Conservation (phyloP, 1,140 invertebrate species). For the Caenorhabditis latens region DNA sequence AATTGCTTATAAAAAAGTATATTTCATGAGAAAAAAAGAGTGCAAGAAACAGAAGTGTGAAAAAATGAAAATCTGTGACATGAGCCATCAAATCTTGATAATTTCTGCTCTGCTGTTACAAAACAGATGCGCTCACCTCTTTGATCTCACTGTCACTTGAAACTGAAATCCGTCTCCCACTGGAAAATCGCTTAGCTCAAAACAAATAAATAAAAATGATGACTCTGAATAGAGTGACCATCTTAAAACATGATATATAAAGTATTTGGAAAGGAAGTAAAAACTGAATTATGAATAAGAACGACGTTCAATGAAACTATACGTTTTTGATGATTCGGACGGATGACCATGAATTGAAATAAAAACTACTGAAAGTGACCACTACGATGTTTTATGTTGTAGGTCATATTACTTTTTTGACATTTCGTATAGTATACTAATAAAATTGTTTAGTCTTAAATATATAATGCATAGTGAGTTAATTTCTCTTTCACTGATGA, state of each 20-base stretch:
- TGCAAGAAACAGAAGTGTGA: not conserved
- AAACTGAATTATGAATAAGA: slow-evolving; percentile 3
- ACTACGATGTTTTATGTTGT: not conserved
- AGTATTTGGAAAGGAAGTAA: not conserved
- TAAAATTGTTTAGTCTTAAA: not conserved
- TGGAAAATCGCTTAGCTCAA: not conserved
- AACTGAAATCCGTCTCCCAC: not conserved
- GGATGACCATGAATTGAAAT: slow-evolving; percentile 22
- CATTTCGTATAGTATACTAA: slow-evolving; percentile 46
- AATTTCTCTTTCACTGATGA: too few species aligned
- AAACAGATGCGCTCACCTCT: slow-evolving; percentile 6
- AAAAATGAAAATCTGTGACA: not conserved
- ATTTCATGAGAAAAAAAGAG: too few species aligned
- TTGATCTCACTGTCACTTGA: not conserved
- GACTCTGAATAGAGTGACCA: not conserved
- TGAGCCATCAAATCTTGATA: not conserved
- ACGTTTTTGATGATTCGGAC: slow-evolving; percentile 34
- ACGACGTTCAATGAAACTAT: slow-evolving; percentile 43
- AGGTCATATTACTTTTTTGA: not conserved
- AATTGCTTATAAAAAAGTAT: too few species aligned
- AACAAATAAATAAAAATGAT: slow-evolving; percentile 12
- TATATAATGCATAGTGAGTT: not conserved
- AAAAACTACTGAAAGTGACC: slow-evolving; percentile 28
- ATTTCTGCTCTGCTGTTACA: not conserved
- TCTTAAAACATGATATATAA: not conserved